Percentiles rank a stretch among this genome's conserved stretches.
Evolutionary conservation across 2,888 invertebrate species (phyloP).

Genomic region (Tetranychus piercei): DNA sequence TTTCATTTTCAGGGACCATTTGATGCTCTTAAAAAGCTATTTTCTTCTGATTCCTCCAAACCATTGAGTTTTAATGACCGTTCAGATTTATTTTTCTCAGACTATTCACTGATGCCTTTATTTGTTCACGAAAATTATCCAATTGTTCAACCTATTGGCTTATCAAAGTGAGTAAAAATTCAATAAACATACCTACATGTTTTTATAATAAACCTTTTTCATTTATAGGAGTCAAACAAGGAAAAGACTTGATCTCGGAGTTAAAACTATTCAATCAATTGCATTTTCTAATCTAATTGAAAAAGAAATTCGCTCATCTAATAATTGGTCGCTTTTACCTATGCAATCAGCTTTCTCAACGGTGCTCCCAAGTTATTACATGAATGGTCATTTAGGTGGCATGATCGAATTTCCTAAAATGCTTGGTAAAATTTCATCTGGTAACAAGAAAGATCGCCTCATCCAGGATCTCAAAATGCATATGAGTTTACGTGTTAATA

Average conservation of each 20-base stretch:
- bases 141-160: conserved; percentile 49
- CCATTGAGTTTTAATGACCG: conserved; percentile 48
- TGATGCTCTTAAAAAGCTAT: conserved; percentile 76
- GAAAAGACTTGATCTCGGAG: conserved; percentile 45
- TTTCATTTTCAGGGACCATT: conserved; percentile 53
- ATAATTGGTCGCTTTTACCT: conserved; percentile 67
- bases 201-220: not conserved
- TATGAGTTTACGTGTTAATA: conserved; percentile 53
- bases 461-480: conserved; percentile 70
- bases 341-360: conserved; percentile 69
- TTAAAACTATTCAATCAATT: conserved; percentile 65
- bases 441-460: conserved; percentile 58
- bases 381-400: conserved; percentile 57
- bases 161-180: not conserved
- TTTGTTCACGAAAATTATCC: conserved; percentile 97
- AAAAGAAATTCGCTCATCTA: conserved; percentile 49
- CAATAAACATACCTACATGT: not conserved
- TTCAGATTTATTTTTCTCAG: conserved; percentile 80
- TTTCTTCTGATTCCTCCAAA: conserved; percentile 41
- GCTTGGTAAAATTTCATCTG: conserved; percentile 84
- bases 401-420: conserved; percentile 81
- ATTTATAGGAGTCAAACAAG: conserved; percentile 32
- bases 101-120: conserved; percentile 83
- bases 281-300: conserved; percentile 70
- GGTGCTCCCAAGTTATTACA: conserved; percentile 65